Evolutionary conservation across 1,140 invertebrate species (phyloP).

Genomic region (Lepidurus couesii): DNA sequence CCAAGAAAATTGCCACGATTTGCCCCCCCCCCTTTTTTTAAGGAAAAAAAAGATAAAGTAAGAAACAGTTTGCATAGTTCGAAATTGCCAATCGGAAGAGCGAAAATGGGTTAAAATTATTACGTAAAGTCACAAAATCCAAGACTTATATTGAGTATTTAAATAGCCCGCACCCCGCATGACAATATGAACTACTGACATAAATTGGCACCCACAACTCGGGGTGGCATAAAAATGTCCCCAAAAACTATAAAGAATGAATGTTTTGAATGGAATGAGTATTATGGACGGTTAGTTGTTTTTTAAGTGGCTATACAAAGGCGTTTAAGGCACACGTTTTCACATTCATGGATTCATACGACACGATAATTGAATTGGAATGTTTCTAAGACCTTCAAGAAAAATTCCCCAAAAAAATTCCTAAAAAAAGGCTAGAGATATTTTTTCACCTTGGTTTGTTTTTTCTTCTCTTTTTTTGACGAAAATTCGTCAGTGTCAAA

Average conservation of each 20-base stretch:
- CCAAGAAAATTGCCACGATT: conserved; percentile 3
- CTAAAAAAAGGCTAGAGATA: too few species aligned
- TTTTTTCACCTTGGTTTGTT: too few species aligned
- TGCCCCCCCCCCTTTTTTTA: neutral
- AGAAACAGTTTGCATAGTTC: too few species aligned
- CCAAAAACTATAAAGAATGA: neutral
- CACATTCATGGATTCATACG: neutral
- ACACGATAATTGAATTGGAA: neutral
- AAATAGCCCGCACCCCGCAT: conserved; percentile 4
- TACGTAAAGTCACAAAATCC: neutral
- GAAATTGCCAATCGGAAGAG: neutral
- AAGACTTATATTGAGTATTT: conserved; percentile 6
- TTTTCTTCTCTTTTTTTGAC: too few species aligned
- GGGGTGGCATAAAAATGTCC: neutral
- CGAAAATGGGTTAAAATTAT: too few species aligned
- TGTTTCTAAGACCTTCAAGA: neutral
- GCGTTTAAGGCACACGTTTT: conserved; percentile 10
- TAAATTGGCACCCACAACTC: neutral
- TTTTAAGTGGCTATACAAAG: neutral
- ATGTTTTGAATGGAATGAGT: neutral
- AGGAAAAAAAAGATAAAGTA: too few species aligned
- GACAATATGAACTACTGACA: conserved; percentile 8
- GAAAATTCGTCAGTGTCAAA: too few species aligned
- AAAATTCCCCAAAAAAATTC: neutral
- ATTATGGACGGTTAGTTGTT: neutral